These are phyloP conservation scores for Drosophila tristis DNA, from an alignment of 1,140 invertebrate genomes.

Conservation along the genomic window DNA sequence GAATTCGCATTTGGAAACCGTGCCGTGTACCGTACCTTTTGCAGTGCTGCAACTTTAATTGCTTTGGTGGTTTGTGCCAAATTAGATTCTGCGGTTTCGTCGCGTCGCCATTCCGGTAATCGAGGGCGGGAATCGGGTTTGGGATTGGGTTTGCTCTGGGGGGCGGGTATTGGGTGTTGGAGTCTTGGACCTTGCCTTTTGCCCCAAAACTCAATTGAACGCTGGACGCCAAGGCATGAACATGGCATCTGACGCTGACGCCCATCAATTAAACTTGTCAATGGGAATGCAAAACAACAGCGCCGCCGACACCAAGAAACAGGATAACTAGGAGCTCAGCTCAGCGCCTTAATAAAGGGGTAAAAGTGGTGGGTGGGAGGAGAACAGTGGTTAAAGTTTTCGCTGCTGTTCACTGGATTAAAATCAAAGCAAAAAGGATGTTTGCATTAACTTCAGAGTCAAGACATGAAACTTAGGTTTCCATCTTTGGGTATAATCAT, in stretches of 20 bases:
- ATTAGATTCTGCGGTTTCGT: slow-evolving; percentile 78
- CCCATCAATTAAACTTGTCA: slow-evolving; percentile 71
- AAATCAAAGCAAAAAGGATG: slow-evolving; percentile 7
- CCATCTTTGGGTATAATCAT: slow-evolving; percentile 1
- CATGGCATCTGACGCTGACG: slow-evolving; percentile 54
- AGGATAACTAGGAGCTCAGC: slow-evolving; percentile 22
- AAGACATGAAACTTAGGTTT: slow-evolving; percentile 18
- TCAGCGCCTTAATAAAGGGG: neutral
- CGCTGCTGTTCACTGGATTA: slow-evolving; percentile 1
- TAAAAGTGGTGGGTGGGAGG: too few species aligned
- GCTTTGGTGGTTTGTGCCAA: slow-evolving; percentile 81
- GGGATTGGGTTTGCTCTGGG: neutral
- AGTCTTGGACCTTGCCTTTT: slow-evolving; percentile 35
- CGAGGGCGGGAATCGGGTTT: slow-evolving; percentile 6
- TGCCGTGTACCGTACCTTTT: slow-evolving; percentile 41
- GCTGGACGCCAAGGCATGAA: slow-evolving; percentile 31
- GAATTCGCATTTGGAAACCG: slow-evolving; percentile 19
- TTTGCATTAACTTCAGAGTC: slow-evolving; percentile 29
- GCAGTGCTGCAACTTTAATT: slow-evolving; percentile 82
- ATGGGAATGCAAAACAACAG: slow-evolving; percentile 33
- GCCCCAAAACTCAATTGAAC: slow-evolving; percentile 30
- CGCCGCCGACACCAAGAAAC: slow-evolving; percentile 9
- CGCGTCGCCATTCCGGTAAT: slow-evolving; percentile 66
- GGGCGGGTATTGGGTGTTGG: neutral
- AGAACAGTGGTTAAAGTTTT: neutral